Conservation (phyloP, 2,113 vertebrate species). For the Erythrocercus mccallii region DNA sequence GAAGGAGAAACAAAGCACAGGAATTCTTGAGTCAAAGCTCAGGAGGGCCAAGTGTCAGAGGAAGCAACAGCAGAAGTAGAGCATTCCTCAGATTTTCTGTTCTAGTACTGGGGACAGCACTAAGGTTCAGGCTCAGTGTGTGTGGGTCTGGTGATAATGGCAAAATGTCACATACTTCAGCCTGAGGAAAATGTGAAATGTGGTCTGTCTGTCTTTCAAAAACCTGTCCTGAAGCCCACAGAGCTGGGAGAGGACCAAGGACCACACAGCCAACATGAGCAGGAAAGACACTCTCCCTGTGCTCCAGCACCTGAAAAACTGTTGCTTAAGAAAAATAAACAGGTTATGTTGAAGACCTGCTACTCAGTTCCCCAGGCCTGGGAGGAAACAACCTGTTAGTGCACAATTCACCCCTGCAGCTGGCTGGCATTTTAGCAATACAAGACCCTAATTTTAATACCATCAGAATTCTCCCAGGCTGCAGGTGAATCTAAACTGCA, state of each 20-base stretch:
- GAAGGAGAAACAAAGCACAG: neutral
- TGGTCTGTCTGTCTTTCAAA: neutral
- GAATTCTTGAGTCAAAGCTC: neutral
- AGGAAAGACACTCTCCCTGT: neutral
- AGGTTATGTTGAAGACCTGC: neutral
- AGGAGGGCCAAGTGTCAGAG: neutral
- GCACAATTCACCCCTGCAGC: neutral
- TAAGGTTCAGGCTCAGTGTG: neutral
- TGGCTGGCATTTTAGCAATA: neutral
- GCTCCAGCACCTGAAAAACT: neutral
- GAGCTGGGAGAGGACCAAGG: neutral
- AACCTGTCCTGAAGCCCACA: neutral
- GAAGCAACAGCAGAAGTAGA: neutral
- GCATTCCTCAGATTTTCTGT: neutral
- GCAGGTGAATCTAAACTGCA: conserved; percentile 1
- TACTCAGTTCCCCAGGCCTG: neutral
- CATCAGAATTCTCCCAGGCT: neutral
- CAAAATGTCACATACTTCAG: neutral
- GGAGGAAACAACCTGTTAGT: neutral
- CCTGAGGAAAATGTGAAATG: neutral
- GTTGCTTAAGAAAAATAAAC: neutral
- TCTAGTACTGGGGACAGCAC: neutral
- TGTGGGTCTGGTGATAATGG: neutral
- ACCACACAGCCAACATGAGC: accelerated
- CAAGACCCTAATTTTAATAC: neutral